Evolutionary conservation across 2,113 vertebrate genomes (phyloP).

Genomic region (Grantiella picta): DNA sequence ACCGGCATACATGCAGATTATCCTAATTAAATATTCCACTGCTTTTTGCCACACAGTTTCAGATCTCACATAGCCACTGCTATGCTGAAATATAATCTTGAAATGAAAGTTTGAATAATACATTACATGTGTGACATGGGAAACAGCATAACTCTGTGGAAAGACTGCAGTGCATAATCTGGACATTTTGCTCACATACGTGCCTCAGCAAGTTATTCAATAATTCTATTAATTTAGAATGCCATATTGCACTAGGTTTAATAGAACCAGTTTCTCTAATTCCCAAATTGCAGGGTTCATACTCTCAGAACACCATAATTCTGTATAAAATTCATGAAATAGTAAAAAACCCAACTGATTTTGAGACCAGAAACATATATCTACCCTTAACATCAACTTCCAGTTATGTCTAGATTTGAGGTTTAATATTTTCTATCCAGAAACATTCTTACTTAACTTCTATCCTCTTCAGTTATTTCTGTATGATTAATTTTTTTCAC

Average conservation of each 20-base stretch:
- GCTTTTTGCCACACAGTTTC: background rate
- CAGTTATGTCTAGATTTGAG: background rate
- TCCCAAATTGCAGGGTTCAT: background rate
- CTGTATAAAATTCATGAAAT: background rate
- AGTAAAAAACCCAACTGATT: fast-evolving
- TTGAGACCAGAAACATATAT: background rate
- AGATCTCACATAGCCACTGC: background rate
- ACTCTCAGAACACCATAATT: background rate
- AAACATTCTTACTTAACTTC: background rate
- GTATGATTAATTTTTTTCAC: background rate
- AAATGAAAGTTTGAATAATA: background rate
- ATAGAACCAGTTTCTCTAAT: background rate
- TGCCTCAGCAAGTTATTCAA: background rate
- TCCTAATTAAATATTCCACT: background rate
- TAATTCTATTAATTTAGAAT: background rate
- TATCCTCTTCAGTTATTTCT: background rate
- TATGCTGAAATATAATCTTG: background rate
- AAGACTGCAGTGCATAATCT: background rate
- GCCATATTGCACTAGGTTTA: background rate
- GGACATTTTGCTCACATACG: background rate
- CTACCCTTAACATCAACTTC: background rate
- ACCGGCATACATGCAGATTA: background rate
- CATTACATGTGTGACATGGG: background rate
- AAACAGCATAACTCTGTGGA: background rate
- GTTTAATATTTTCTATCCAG: background rate